Conservation (phyloP, 2,113 vertebrate species). For the Caranx melampygus region DNA sequence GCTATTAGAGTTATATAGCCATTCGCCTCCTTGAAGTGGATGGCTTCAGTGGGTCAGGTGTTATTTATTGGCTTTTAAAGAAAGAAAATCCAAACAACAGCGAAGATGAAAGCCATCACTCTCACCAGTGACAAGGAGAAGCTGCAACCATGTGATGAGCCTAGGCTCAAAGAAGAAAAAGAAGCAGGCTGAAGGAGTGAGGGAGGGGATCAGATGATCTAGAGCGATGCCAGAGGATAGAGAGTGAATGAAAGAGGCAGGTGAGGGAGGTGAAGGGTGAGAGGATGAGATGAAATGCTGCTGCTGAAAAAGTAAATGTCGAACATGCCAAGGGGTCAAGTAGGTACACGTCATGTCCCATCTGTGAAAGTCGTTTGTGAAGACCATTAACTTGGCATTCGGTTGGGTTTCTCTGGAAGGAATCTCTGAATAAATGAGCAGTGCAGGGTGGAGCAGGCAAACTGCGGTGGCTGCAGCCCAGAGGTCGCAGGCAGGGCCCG, state of each 20-base stretch:
- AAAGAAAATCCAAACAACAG: conserved; percentile 45
- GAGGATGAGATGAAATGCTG: conserved; percentile 19
- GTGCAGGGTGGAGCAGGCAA: conserved; percentile 64
- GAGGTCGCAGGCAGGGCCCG: conserved; percentile 57
- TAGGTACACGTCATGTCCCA: conserved; percentile 1
- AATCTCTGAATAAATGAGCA: conserved; percentile 53
- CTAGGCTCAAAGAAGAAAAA: conserved; percentile 34
- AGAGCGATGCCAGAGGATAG: conserved; percentile 3
- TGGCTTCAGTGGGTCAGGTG: conserved; percentile 43
- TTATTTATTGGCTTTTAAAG: conserved; percentile 65
- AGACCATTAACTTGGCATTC: conserved; percentile 33
- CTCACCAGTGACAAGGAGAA: conserved; percentile 36
- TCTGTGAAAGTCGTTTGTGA: conserved; percentile 36
- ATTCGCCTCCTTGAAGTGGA: conserved; percentile 37
- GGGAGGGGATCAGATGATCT: conserved; percentile 25
- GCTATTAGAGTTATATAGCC: conserved; percentile 45
- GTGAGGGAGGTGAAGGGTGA: conserved; percentile 29
- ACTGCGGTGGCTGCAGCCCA: conserved; percentile 56
- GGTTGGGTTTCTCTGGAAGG: conserved; percentile 43
- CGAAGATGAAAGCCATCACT: conserved; percentile 67
- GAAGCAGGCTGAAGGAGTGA: conserved; percentile 13
- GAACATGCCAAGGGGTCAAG: conserved; percentile 4
- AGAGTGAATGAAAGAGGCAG: conserved; percentile 24
- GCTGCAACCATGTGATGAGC: conserved; percentile 26
- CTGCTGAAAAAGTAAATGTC: conserved; percentile 13